A percentile compares a stretch with the other conserved stretches of the same genome.
Conservation (phyloP, 1,140 invertebrate species). For the Nasonia vitripennis region DNA sequence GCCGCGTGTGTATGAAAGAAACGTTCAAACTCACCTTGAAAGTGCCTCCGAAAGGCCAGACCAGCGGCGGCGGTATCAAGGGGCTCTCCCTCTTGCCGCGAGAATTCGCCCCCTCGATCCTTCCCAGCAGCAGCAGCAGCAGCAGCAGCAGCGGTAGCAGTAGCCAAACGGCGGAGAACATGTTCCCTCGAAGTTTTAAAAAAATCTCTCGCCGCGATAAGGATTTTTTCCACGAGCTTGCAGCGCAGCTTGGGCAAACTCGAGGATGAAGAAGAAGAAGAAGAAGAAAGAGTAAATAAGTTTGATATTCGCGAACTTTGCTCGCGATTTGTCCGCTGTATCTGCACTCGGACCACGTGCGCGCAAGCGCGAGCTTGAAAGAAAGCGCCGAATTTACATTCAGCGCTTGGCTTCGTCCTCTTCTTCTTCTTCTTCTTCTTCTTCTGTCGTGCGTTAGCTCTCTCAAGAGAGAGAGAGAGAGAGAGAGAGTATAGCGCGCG, state of each 20-base stretch:
- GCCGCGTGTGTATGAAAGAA: background rate
- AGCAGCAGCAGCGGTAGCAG: background rate
- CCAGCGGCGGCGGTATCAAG: constrained; percentile 60
- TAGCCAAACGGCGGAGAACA: background rate
- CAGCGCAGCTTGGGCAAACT: background rate
- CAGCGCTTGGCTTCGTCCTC: background rate
- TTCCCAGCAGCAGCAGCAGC: too few species aligned
- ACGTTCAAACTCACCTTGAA: constrained; percentile 65
- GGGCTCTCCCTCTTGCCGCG: constrained; percentile 54
- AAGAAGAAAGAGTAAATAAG: constrained; percentile 9
- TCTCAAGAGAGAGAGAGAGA: too few species aligned
- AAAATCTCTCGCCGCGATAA: background rate
- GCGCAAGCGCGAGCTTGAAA: background rate
- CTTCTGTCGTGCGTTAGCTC: background rate
- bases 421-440: background rate
- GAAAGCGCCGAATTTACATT: constrained; percentile 41
- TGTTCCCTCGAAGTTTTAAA: background rate
- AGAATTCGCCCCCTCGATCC: background rate
- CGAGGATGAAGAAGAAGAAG: background rate
- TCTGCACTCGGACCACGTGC: constrained; percentile 11
- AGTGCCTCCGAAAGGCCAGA: constrained; percentile 67
- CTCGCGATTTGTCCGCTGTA: background rate
- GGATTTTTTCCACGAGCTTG: constrained; percentile 2
- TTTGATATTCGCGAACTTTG: background rate
- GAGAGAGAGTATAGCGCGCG: background rate